Evolutionary conservation across 2,888 invertebrate species (phyloP).

Genomic region (Nomada hirtipes): DNA sequence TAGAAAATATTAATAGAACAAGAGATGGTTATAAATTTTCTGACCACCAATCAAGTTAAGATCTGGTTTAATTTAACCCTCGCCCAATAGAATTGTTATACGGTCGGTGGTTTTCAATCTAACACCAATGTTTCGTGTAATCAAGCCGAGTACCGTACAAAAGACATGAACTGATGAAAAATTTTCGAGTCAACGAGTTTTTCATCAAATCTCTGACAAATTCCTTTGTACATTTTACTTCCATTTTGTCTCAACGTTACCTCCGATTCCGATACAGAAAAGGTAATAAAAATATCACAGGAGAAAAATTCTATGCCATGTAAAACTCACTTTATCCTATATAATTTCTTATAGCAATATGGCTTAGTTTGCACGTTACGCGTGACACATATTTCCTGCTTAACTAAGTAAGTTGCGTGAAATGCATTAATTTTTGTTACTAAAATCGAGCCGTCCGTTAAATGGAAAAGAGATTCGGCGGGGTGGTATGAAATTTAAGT

Average conservation of each 20-base stretch:
- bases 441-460: background rate
- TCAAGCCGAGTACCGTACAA: conserved; percentile 29
- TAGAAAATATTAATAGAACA: background rate
- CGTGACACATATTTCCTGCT: background rate
- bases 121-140: conserved; percentile 18
- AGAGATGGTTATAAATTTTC: background rate
- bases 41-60: background rate
- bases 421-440: background rate
- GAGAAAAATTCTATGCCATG: background rate
- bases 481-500: conserved; percentile 16
- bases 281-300: background rate
- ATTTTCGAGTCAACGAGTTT: conserved; percentile 42
- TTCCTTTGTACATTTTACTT: background rate
- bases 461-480: conserved; percentile 6
- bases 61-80: background rate
- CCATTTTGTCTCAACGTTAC: background rate
- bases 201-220: conserved; percentile 22
- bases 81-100: background rate
- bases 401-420: background rate
- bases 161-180: conserved; percentile 33
- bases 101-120: conserved; percentile 29
- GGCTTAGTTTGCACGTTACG: background rate
- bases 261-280: background rate
- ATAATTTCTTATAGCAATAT: background rate
- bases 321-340: background rate